Evolutionary conservation across 2,888 invertebrate species (phyloP).

Genomic region (Papilio elwesi): DNA sequence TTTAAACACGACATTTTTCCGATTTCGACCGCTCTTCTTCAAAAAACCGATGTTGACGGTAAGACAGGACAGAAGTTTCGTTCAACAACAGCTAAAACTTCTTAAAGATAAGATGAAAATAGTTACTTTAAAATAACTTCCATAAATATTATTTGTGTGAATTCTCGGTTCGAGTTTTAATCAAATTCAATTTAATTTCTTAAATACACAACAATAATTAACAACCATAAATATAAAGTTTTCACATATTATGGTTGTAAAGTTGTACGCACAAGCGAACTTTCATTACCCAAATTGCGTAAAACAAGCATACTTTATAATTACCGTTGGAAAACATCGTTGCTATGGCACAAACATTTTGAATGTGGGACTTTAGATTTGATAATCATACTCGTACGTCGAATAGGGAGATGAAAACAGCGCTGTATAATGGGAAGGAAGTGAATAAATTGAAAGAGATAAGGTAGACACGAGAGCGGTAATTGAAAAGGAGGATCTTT

Average conservation of each 20-base stretch:
- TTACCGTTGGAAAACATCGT: conserved; percentile 16
- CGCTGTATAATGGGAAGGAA: background rate
- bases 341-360: conserved; percentile 3
- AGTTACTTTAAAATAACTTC: background rate
- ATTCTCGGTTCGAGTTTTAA: background rate
- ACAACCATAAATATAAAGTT: conserved; percentile 17
- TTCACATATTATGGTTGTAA: conserved; percentile 13
- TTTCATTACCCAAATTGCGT: conserved; percentile 20
- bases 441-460: conserved; percentile 22
- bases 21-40: no score
- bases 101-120: no score
- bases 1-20: no score
- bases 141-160: background rate
- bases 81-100: no score
- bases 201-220: conserved; percentile 14
- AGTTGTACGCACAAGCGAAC: conserved; percentile 8
- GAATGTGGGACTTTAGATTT: conserved; percentile 1
- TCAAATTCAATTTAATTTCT: conserved; percentile 11
- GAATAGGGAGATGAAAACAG: background rate
- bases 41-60: background rate
- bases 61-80: background rate
- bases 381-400: conserved; percentile 11
- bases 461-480: conserved; percentile 10
- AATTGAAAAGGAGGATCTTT: background rate
- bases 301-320: conserved; percentile 17